Evolutionary conservation across 2,113 vertebrate genomes (phyloP), one percentile per base, ranked within the genome.

Genomic region (Neogobius melanostomus): DNA sequence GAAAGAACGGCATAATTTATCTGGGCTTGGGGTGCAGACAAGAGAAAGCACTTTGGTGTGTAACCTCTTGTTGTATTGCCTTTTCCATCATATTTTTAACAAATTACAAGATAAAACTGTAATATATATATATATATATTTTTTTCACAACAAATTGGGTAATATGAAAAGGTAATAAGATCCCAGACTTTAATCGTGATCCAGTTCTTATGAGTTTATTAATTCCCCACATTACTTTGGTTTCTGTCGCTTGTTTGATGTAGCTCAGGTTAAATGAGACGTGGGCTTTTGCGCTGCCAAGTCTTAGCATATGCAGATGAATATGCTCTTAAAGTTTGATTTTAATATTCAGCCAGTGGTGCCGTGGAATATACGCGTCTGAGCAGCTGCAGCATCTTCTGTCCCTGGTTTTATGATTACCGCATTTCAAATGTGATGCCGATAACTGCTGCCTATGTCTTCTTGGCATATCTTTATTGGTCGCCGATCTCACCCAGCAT

Each of bases 401-500:
- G 28, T 67, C 51, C 68, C 72, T 80, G 69, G 81, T 85, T 84
- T 75, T 64, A 74, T 85, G 80, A 89, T 90, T 82, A 82, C 75
- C 71, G 77, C 84, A 80, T 82, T 84, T 81, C 62, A 52, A 56
- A 64, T 86, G 88, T 87, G 83, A 80, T 82, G 75, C 70, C 62
- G 67, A 57, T 87, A 85, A 88, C 85, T 89, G 81, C 68, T 56
- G 81, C 75, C 61, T 71, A 54, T 68, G 65, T 73, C 74, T 84
- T 72, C 74, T 84, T 74, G 76, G 81, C 82, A 73, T 82, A 71
- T 81, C 79, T 85, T 80, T 82, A 85, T 84, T 71, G 69, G 85
- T 82, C 75, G 53, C 72, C 43, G 76, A 85, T 82, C 64, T 77
- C 1, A 14, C 87, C 70, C 87, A 77, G 86, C 77, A 15, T 88